These are phyloP conservation scores for Sebastes glaucus DNA, from an alignment of 2,797 vertebrate species.

Conservation along the genomic window DNA sequence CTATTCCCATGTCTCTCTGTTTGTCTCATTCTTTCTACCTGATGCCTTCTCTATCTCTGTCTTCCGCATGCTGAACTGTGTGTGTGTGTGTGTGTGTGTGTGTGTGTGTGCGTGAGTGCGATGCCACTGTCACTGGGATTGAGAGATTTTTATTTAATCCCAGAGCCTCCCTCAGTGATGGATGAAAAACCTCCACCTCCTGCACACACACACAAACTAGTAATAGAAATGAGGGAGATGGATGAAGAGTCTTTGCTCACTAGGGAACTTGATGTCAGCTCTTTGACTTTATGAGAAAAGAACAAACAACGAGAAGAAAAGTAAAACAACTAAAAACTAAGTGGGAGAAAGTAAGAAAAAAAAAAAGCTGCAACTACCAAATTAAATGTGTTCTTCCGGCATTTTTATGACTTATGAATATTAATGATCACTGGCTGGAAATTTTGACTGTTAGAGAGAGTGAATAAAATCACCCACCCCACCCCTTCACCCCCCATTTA, in stretches of 20 bases:
- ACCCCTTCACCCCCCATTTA: background rate
- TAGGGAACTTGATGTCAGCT: slow-evolving; percentile 46
- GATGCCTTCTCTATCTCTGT: slow-evolving; percentile 13
- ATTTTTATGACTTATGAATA: slow-evolving; percentile 31
- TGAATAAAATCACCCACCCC: slow-evolving; percentile 1
- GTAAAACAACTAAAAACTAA: slow-evolving; percentile 38
- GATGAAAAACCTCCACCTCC: slow-evolving; percentile 59
- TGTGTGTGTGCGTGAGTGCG: slow-evolving; percentile 16
- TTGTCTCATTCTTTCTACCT: slow-evolving; percentile 30
- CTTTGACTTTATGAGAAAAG: slow-evolving; percentile 61
- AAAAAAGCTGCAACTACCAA: background rate
- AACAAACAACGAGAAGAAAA: slow-evolving; percentile 37
- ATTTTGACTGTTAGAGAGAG: slow-evolving; percentile 13
- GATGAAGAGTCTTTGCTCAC: slow-evolving; percentile 56
- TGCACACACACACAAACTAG: slow-evolving; percentile 1
- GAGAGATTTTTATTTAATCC: slow-evolving; percentile 78
- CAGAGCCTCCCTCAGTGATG: slow-evolving; percentile 60
- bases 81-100: background rate
- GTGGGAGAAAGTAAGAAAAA: background rate
- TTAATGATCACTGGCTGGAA: slow-evolving; percentile 23
- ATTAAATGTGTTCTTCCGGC: background rate
- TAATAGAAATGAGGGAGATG: slow-evolving; percentile 61
- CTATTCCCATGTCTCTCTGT: slow-evolving; percentile 11
- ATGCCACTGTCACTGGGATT: slow-evolving; percentile 55
- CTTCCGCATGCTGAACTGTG: background rate